Evolutionary conservation across 2,888 invertebrate genomes (phyloP), one percentile per base, ranked within the genome.

Genomic region (Zonitis immaculata): DNA sequence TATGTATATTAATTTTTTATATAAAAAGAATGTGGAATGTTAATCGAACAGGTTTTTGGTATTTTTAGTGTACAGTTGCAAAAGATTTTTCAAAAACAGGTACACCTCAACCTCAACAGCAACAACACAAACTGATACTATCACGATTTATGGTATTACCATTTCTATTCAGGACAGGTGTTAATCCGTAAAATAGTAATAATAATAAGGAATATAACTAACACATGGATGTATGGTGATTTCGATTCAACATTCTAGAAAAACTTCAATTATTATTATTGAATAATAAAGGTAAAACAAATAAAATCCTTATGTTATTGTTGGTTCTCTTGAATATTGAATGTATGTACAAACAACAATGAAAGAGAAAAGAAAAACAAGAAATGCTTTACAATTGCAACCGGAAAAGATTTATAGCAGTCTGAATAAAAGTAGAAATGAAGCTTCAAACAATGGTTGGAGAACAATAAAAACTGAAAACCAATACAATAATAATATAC

Each of bases 11-110:
- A 20, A 20, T 20, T 8, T 39, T 18, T 11, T 39, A 20, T 39
- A 18, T 35, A n/a, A 1, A 20, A 39, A 18, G 39, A 39, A 16
- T 39, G 51, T 51, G 44, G 54, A 54, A 53, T 50, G 56, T 53
- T 56, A 56, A 56, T 56, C 52, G 56, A 53, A 56, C 52, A 46
- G 50, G 52, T 52, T 52, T 43, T 43, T 47, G 47, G 22, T 48
- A 20, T 43, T n/a, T n/a, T 28, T 35, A 53, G 26, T 43, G 47
- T 51, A 48, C 47, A 55, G 52, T 55, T 52, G 49, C 55, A 46
- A 51, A 49, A 51, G 49, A 43, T 44, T 50, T 51, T 42, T 22
- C 11, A 47, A n/a, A n/a, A 54, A 54, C 54, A 51, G 51, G 50
- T 51, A 9, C 2, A 27, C 11, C 14, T 14, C 32, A 32, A 16